These are phyloP conservation scores for Cassiopea xamachana DNA, from an alignment of 30 jellyfish, hydroid and myxozoan species.

Conservation along the genomic window DNA sequence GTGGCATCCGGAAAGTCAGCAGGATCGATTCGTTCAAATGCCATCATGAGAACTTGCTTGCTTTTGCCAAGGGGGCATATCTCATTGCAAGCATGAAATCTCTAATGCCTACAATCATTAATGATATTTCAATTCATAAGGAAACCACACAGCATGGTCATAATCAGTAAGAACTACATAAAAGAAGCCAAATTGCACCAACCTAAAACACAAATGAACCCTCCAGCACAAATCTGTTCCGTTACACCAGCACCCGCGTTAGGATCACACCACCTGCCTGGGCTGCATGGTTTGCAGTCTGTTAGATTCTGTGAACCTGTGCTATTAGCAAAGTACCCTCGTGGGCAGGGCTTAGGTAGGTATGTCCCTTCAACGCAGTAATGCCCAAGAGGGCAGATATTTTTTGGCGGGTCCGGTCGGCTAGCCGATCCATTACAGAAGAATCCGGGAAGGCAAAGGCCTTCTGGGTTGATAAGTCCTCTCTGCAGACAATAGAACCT, in stretches of 20 bases:
- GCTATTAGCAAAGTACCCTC: conserved; percentile 86
- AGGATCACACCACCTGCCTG: conserved; percentile 98
- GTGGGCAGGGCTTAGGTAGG: conserved; percentile 90
- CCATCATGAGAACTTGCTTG: too few species aligned
- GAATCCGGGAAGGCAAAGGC: conserved; percentile 86
- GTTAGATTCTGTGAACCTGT: conserved; percentile 66
- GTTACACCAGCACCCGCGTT: conserved; percentile 90
- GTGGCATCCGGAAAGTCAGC: too few species aligned
- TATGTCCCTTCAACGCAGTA: conserved; percentile 88
- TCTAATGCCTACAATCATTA: too few species aligned
- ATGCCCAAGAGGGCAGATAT: conserved; percentile 91
- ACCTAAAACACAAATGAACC: conserved; percentile 92
- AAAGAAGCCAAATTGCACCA: too few species aligned
- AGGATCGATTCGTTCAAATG: too few species aligned
- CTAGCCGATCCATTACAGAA: conserved; percentile 93
- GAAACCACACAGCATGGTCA: too few species aligned
- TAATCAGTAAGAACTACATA: too few species aligned
- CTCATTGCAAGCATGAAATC: too few species aligned
- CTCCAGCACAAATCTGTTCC: conserved; percentile 88
- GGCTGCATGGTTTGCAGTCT: conserved; percentile 94
- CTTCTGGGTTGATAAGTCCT: conserved; percentile 93
- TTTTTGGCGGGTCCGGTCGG: conserved; percentile 79
- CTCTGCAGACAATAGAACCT: conserved; percentile 88
- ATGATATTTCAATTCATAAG: too few species aligned
- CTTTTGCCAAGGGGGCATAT: too few species aligned